Evolutionary conservation across 35 echinoderm and acorn worm species (phyloP), one percentile per base, ranked within the genome.

Genomic region (Heliocidaris tuberculata): DNA sequence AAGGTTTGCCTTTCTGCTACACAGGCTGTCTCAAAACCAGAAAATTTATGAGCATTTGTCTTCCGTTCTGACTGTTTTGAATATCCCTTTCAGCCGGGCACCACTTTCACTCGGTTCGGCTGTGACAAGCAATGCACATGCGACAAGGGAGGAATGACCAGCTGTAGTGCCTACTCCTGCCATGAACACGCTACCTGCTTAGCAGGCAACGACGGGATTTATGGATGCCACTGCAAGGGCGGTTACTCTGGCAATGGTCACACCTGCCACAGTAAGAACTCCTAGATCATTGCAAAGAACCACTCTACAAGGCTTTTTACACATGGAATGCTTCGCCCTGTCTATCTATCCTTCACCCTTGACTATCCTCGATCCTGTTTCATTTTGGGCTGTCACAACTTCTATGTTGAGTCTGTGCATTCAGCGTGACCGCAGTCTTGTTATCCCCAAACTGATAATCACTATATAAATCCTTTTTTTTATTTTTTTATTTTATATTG

Each of bases 141-240:
- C 30, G 11, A 30, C 19, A 30, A 49, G 13, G 91, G 91, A 17
- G 50, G 50, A 15, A 3, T 29, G 31, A 49, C 10, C 11, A 48
- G 48, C 31, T 93, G 91, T 59, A 30, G 7, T 10, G 48, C 47
- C 10, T 93, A 59, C 50, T 48, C 29, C 48, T 93, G 91, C 50
- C 31, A 59, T 50, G 49, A 59, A 13, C 47, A 93, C 13, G 91
- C 48, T 16, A 93, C 50, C 48, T 93, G 91, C 24, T 4, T 32
- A 59, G 91, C 50, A 9, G 50, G 91, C 49, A 59, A 27, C 17
- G 91, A 93, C 21, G 29, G 47, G 11, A 10, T 30, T 48, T 93
- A 93, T 27, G 91, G 91, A 47, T 93, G 91, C 50, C 50, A 93
- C 50, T 93, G 91, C 91, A 93, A n/a, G 91, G 48, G 31, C 16